These are phyloP conservation scores for Pogonognathellus flavescens DNA, from an alignment of 1,140 invertebrate genomes.

Conservation along the genomic window DNA sequence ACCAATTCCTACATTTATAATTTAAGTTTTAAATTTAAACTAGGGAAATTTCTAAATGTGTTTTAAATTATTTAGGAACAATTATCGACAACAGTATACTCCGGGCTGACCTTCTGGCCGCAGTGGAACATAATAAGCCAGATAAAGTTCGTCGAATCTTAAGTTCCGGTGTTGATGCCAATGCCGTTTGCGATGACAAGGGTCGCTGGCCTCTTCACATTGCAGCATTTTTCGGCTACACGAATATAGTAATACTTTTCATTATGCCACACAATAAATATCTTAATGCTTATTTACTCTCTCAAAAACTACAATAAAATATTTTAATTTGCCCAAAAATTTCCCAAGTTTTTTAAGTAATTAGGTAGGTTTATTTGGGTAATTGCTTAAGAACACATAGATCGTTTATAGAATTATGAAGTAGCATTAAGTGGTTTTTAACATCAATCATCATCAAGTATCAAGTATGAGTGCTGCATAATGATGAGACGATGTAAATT, in stretches of 20 bases:
- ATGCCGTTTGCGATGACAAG: constrained; percentile 66
- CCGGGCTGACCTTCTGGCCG: constrained; percentile 61
- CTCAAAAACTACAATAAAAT: too few species aligned
- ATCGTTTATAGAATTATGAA: too few species aligned
- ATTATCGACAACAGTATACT: constrained; percentile 53
- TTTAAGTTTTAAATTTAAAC: not conserved
- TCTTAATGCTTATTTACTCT: too few species aligned
- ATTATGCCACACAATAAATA: too few species aligned
- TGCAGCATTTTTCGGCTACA: constrained; percentile 61
- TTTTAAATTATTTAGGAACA: constrained; percentile 46
- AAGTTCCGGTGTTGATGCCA: constrained; percentile 64
- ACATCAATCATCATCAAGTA: not conserved
- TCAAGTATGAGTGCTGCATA: too few species aligned
- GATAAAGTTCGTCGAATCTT: constrained; percentile 65
- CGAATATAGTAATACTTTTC: constrained; percentile 62
- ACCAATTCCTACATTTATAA: not conserved
- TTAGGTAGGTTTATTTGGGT: too few species aligned
- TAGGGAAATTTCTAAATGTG: constrained; percentile 2
- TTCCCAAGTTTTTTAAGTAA: too few species aligned
- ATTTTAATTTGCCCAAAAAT: too few species aligned
- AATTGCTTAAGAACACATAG: too few species aligned
- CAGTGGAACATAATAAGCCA: constrained; percentile 66
- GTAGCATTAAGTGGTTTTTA: not conserved
- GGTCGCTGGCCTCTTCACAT: constrained; percentile 64
- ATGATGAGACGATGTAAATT: too few species aligned